Base-by-base conservation (phyloP, 37 sponge, comb jelly and placozoan species). In the Geodia barretti region DNA sequence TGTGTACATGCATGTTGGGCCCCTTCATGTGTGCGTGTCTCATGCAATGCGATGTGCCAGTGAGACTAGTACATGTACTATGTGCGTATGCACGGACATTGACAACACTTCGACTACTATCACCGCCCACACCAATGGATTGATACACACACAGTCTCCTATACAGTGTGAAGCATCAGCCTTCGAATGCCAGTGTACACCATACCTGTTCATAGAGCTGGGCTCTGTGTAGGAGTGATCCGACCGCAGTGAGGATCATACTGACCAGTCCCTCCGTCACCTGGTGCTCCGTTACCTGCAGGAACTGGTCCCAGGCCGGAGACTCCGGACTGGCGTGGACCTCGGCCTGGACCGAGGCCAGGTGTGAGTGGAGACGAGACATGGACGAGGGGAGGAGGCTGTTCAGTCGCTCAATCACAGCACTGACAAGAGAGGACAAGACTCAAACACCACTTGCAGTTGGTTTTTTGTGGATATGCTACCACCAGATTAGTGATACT, bases 291-390 rank as follows among this genome's bases (percentile, higher is more conserved):
- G 89, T 60, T 32, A 84, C 63, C 39, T 67, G 23, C 30, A 89
- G 79, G 74, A 77, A 96, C 38, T 72, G 59, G 26, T 28, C 21
- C 96, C 96, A 96, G 1, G 90, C 85, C 17, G 91, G 96, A 31
- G 84, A 82, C 61, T 89, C 89, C 60, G 79, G 83, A 34, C 88
- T 79, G 1, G 86, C 84, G 25, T 95, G 40, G 72, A 70, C 8
- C 21, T 4, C 4, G 14, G 23, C 19, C 5, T 4, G 62, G 25
- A 60, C 31, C 4, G 30, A 64, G 65, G 65, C 30, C 30, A 64
- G n/a, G 65, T 29, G 4, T 23, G 65, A 29, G 7, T 64, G 29
- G 54, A 47, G 7, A 7, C 54, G 54, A 64, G 29, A 64, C 29
- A 64, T 7, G 65, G 34, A 28, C 20, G 59, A 43, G 25, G 59